A percentile compares a stretch with the other conserved stretches of the same genome.
Conservation (phyloP, 2,888 invertebrate species). For the Phaedon cochleariae region DNA sequence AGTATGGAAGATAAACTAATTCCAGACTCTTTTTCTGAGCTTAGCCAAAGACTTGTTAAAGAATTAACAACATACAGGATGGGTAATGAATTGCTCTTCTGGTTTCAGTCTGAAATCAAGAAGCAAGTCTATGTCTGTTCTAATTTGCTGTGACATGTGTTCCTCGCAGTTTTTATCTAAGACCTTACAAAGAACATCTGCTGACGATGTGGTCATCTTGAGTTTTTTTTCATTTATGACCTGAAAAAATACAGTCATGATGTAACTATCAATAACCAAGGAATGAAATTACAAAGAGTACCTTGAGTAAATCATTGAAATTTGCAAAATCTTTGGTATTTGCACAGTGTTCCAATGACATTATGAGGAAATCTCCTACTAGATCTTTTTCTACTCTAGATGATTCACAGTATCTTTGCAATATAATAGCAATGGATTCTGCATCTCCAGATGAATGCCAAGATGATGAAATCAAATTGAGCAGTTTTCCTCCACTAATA, state of each 20-base stretch:
- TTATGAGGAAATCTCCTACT: slow-evolving; percentile 67
- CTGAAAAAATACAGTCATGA: slow-evolving; percentile 41
- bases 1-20: too few species aligned
- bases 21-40: too few species aligned
- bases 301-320: slow-evolving; percentile 62
- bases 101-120: slow-evolving; percentile 41
- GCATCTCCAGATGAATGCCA: slow-evolving; percentile 64
- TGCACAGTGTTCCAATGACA: slow-evolving; percentile 63
- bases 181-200: slow-evolving; percentile 38
- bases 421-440: slow-evolving; percentile 61
- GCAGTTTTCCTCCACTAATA: slow-evolving; percentile 63
- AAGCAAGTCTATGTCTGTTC: slow-evolving; percentile 34
- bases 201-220: slow-evolving; percentile 40
- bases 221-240: slow-evolving; percentile 43
- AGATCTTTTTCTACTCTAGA: slow-evolving; percentile 65
- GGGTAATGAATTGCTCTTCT: slow-evolving; percentile 60
- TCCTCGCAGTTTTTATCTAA: neutral
- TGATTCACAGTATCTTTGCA: slow-evolving; percentile 63
- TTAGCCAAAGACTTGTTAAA: too few species aligned
- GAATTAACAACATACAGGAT: slow-evolving; percentile 60
- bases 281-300: slow-evolving; percentile 41
- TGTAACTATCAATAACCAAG: neutral
- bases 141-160: slow-evolving; percentile 26
- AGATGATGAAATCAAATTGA: slow-evolving; percentile 63
- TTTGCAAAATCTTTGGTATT: slow-evolving; percentile 60